Evolutionary conservation across 2,113 vertebrate genomes (phyloP), one percentile per base, ranked within the genome.

Genomic region (Notiomystis cincta): DNA sequence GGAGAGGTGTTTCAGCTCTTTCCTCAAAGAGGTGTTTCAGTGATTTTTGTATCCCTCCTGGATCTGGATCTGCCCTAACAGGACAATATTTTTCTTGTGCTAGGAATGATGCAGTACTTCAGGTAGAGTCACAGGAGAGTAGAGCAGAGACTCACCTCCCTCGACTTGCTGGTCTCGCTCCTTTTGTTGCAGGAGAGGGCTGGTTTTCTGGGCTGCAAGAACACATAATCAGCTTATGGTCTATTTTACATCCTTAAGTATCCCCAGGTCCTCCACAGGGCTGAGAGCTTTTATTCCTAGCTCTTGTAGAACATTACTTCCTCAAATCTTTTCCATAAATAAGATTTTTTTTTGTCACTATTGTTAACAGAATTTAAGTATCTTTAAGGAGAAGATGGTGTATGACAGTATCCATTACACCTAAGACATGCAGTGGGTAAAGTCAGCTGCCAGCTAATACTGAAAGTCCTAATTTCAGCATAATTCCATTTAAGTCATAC

Each of bases 81-180:
- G 18, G 11, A 4, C 6, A 13, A 3, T 24, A 40, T 48, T 11
- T 48, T 42, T 72, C 13, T 45, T 58, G 10, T 48, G 5, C 8
- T 58, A 42, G 4, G 27, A 13, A 60, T 9, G 15, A 62, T 19
- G 11, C 18, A 71, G 17, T 30, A 19, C 35, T 82, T 19, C 35
- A 79, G 18, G 6, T 4, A 22, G 8, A 10, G 13, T 33, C 38
- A 62, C 11, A 35, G 7, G 4, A 85, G 18, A 48, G n/a, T 9
- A 25, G 13, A 31, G 10, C 3, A 60, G 10, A 64, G 1, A 40
- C 40, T 42, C 7, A 7, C 10, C 18, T 61, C 13, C 7, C 4
- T 64, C 0, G 0, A 37, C 3, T 4, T 50, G 14, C 27, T 80
- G 13, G 11, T 1, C 24, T 33, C 2, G 4, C 3, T 77, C 2